Evolutionary conservation across 2,888 invertebrate genomes (phyloP).

Genomic region (Ceramica pisi): DNA sequence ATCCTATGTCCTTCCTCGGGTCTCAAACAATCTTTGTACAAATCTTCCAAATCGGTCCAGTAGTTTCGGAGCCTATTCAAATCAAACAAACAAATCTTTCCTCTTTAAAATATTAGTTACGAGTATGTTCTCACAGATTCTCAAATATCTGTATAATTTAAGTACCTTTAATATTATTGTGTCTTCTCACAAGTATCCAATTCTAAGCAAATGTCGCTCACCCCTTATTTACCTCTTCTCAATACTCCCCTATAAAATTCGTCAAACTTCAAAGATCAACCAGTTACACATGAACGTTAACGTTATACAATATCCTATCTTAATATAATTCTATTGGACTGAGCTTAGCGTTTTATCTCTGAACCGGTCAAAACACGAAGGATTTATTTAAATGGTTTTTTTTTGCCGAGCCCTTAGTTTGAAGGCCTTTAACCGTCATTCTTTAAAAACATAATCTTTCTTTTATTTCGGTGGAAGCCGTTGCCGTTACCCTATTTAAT

Average conservation of each 20-base stretch:
- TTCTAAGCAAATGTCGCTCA: conserved; percentile 24
- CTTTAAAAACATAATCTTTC: conserved; percentile 16
- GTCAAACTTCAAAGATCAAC: conserved; percentile 38
- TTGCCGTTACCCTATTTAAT: conserved; percentile 11
- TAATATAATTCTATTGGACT: conserved; percentile 34
- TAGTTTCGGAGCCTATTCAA: no score
- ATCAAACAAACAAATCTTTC: no score
- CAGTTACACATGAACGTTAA: conserved; percentile 45
- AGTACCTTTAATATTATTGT: not conserved
- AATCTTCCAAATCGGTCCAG: no score
- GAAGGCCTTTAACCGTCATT: conserved; percentile 43
- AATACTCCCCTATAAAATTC: conserved; percentile 35
- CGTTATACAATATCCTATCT: conserved; percentile 30
- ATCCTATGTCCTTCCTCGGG: no score
- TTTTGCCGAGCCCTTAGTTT: conserved; percentile 13
- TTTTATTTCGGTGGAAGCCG: conserved; percentile 32
- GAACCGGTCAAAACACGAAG: conserved; percentile 43
- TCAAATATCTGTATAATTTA: conserved; percentile 16
- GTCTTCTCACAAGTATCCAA: conserved; percentile 12
- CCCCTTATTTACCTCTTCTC: conserved; percentile 28
- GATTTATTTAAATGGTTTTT: conserved; percentile 20
- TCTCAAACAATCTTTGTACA: no score
- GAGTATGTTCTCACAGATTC: conserved; percentile 28
- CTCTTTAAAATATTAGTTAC: no score
- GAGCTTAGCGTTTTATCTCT: conserved; percentile 31